phyloP scores from a whole-genome alignment of 1,140 invertebrate genomes.

The Artemia franciscana region DNA sequence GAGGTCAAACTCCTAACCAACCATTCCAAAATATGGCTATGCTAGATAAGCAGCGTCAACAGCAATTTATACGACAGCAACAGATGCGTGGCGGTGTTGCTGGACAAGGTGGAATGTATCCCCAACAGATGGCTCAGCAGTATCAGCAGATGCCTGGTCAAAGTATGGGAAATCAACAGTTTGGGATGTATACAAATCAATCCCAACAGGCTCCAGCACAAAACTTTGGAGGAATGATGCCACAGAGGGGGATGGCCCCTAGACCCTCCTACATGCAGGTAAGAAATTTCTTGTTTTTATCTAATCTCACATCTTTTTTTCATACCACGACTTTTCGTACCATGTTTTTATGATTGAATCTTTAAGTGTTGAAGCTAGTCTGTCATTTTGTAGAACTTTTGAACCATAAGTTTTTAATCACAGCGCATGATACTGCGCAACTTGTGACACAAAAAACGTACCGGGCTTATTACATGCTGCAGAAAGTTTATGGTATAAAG shows the following conservation, averaged over 20 bases:
- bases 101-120: constrained; percentile 30
- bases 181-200: constrained; percentile 8
- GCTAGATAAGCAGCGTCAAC: constrained; percentile 19
- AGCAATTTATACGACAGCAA: constrained; percentile 22
- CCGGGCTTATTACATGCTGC: constrained; percentile 4
- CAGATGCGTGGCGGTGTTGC: constrained; percentile 19
- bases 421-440: background rate
- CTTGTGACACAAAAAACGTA: background rate
- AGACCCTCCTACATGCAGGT: constrained; percentile 3
- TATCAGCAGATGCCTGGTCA: constrained; percentile 21
- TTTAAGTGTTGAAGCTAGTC: background rate
- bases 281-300: background rate
- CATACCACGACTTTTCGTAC: background rate
- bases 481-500: no score
- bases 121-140: constrained; percentile 24
- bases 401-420: background rate
- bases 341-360: background rate
- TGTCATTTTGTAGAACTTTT: no score
- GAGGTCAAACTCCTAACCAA: constrained; percentile 14
- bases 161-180: constrained; percentile 5
- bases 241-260: constrained; percentile 1
- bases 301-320: background rate
- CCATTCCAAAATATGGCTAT: constrained; percentile 29
- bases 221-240: background rate
- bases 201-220: background rate